Base-by-base conservation (phyloP, 2,888 invertebrate species). In the Lochmaea crataegi region DNA sequence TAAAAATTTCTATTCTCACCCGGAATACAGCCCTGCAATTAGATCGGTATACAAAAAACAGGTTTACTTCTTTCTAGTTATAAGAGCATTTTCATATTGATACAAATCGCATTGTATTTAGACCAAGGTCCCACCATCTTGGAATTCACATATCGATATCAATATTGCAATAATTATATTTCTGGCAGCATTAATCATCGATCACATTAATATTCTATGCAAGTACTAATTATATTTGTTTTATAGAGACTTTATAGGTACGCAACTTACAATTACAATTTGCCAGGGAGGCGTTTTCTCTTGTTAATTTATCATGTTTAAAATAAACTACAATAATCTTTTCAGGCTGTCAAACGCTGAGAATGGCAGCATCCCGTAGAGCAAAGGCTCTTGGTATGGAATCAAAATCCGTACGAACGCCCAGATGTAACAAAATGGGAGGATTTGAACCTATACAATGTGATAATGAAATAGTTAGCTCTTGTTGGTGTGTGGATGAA, bases 401-500 rank as follows among this genome's bases (percentile, higher is more conserved):
- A 56, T 84, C 85, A 45, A 87, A 87, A 65, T 80, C 79, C 1
- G 86, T 92, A 18, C 85, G 93, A 73, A 88, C 93, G 66, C 96
- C 95, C 0, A 90, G 92, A 56, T 96, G 96, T 84, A 89, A 90
- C 77, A 90, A 90, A 80, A 85, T 88, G 0, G 93, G 92, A 71
- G 94, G 94, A 9, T 96, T 94, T 82, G 94, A 94, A 83, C 89
- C 89, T 65, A 89, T 95, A 16, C 95, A 96, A 84, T 96, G 95
- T 82, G 90, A 91, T 69, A 92, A 93, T 80, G 92, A 92, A 80
- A 90, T 91, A 73, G 90, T 91, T 65, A 92, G 92, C 82, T 90
- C 90, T 45, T 96, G 96, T 84, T 96, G 95, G 95, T 96, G 96
- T 84, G 94, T 95, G 10, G 94, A 95, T 83, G 89, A 92, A 74